Percentiles rank a stretch among this genome's conserved stretches.
These are phyloP conservation scores for Crotophaga sulcirostris DNA, from an alignment of 2,113 vertebrate species.

Conservation along the genomic window DNA sequence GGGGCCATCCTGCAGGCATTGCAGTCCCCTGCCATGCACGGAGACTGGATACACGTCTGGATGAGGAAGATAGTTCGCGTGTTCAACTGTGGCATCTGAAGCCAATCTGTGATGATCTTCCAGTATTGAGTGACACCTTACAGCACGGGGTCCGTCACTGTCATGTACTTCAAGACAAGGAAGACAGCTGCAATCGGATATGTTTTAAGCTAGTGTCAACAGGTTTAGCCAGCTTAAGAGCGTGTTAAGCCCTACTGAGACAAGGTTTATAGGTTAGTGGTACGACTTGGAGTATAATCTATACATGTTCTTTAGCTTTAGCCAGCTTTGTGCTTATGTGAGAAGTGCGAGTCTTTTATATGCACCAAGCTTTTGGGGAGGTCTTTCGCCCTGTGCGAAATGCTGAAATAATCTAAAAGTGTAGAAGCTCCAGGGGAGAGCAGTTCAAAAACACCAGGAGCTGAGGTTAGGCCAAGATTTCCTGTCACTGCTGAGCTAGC, in stretches of 20 bases:
- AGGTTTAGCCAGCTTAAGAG: conserved; percentile 19
- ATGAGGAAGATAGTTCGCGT: background rate
- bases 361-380: background rate
- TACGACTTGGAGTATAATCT: background rate
- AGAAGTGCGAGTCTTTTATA: background rate
- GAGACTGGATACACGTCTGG: background rate
- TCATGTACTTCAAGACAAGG: background rate
- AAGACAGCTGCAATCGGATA: background rate
- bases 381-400: background rate
- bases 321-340: background rate
- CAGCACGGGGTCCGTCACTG: rapidly evolving
- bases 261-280: background rate
- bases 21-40: rapidly evolving
- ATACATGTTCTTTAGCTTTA: background rate
- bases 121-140: background rate
- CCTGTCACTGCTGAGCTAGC: background rate
- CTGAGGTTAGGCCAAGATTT: background rate
- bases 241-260: background rate
- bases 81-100: background rate
- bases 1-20: background rate
- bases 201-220: background rate
- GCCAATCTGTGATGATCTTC: background rate
- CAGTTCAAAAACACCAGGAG: background rate
- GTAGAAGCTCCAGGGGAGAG: background rate
- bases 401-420: background rate